phyloP scores from a whole-genome alignment of 53 echinoderm and acorn worm species.

The Apostichopus leukothele region DNA sequence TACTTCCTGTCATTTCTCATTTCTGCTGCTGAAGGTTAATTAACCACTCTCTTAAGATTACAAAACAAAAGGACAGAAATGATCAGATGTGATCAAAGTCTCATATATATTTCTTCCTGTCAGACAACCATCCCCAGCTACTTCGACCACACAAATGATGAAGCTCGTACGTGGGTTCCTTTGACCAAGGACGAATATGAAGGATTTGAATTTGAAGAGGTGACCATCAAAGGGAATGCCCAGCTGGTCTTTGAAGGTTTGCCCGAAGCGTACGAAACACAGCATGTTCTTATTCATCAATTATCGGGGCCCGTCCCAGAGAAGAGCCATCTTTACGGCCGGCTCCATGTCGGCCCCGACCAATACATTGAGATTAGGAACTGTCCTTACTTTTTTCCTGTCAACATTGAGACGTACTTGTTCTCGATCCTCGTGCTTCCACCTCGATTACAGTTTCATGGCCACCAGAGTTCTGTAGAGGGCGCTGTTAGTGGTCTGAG shows the following conservation, averaged over 20 bases:
- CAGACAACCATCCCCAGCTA: slow-evolving; percentile 69
- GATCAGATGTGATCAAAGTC: too few relatives aligned
- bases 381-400: slow-evolving; percentile 61
- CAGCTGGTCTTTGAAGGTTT: slow-evolving; percentile 78
- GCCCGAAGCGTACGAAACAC: not conserved
- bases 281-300: slow-evolving; percentile 50
- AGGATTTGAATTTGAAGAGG: slow-evolving; percentile 54
- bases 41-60: too few relatives aligned
- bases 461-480: slow-evolving; percentile 49
- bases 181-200: not conserved
- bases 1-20: too few relatives aligned
- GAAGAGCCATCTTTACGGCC: slow-evolving; percentile 54
- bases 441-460: slow-evolving; percentile 59
- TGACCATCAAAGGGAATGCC: slow-evolving; percentile 64
- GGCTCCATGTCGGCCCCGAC: slow-evolving; percentile 62
- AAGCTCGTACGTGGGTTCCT: slow-evolving; percentile 73
- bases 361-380: slow-evolving; percentile 60
- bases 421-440: slow-evolving; percentile 60
- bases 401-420: slow-evolving; percentile 54
- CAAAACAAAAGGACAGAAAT: too few relatives aligned
- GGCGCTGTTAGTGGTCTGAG: slow-evolving; percentile 63
- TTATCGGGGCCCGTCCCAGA: slow-evolving; percentile 60
- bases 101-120: not conserved
- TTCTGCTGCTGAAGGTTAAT: too few relatives aligned
- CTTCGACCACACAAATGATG: slow-evolving; percentile 44